Evolutionary conservation across 2,888 invertebrate genomes (phyloP).

Genomic region (Diaperis boleti): DNA sequence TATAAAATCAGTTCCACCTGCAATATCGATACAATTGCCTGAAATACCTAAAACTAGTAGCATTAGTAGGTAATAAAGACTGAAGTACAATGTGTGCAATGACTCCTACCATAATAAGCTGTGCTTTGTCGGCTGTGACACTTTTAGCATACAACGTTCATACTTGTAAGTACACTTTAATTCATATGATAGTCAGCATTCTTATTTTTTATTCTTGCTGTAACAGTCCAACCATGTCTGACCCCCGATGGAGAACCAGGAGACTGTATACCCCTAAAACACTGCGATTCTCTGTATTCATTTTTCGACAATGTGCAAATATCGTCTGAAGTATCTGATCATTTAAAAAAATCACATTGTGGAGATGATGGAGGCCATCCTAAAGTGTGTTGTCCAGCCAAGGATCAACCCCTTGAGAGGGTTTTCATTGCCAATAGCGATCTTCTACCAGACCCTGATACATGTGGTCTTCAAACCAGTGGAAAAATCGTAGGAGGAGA

Average conservation of each 20-base stretch:
- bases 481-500: constrained; percentile 75
- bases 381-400: constrained; percentile 16
- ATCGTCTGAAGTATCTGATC: neutral
- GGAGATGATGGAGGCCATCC: neutral
- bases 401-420: neutral
- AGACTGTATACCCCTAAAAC: neutral
- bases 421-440: neutral
- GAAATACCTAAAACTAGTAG: too few relatives aligned
- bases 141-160: too few relatives aligned
- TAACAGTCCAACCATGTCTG: constrained; percentile 3
- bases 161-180: too few relatives aligned
- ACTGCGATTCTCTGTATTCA: neutral
- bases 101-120: too few relatives aligned
- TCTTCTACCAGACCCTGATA: constrained; percentile 59
- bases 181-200: too few relatives aligned
- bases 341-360: neutral
- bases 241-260: constrained; percentile 4
- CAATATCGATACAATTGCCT: neutral
- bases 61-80: too few relatives aligned
- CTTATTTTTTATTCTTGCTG: too few relatives aligned
- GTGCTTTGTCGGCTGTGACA: too few relatives aligned
- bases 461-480: constrained; percentile 67
- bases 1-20: neutral
- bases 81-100: too few relatives aligned
- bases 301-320: neutral